Evolutionary conservation across 1,140 invertebrate species (phyloP), one percentile per base, ranked within the genome.

Genomic region (Heliothis virescens): DNA sequence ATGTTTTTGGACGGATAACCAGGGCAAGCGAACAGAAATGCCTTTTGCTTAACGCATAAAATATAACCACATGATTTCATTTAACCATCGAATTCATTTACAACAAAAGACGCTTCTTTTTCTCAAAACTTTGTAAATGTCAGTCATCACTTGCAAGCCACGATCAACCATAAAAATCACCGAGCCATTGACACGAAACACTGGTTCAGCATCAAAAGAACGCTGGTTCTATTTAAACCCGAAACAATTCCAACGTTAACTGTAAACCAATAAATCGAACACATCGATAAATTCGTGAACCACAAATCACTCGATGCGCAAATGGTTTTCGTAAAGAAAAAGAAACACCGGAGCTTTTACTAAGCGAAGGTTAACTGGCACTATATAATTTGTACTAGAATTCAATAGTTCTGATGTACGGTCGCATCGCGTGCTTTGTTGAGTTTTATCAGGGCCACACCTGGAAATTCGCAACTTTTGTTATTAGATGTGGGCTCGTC

Each of bases 391-490:
- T 65, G 63, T 76, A 63, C 60, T 59, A 71, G 76, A 79, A 82
- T 69, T 69, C 47, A 69, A 69, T 79, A 81, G 69, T 77, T 81
- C 75, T 89, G 82, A 87, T 87, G 79, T 86, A 89, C 80, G 80
- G 74, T 63, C 34, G 29, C 11, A 85, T 87, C 86, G 87, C 87
- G 87, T 89, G 87, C 59, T 34, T 62, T n/a, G 21, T 63, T 59
- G 1, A 41, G 69, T 60, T 65, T 73, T 83, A 83, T 83, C 82
- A 77, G 47, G 63, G 79, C 83, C 87, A 81, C 87, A 84, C 87
- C 87, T 87, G 75, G 76, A 21, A 77, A 83, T 83, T 79, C 50
- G 34, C 80, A 80, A 80, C 55, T 76, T 41, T 79, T 57, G 62
- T 78, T 78, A 65, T 74, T 53, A 78, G 63, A 72, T 55, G 69